Conservation (phyloP, 1,140 invertebrate genomes). For the Scaptomyza pallida region DNA sequence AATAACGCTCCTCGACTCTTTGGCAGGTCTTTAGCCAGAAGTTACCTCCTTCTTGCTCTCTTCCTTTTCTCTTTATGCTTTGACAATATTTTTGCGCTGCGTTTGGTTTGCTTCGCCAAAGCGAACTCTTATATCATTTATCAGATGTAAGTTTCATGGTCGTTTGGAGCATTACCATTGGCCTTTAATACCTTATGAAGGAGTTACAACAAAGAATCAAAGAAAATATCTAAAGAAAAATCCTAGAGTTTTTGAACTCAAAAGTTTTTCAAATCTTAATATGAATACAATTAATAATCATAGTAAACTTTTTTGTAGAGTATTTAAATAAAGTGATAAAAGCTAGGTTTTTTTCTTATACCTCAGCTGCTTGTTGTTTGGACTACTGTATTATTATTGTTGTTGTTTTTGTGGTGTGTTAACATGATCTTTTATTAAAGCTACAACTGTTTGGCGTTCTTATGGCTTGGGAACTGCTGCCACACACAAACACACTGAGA, state of each 20-base stretch:
- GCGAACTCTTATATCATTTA: slow-evolving; percentile 75
- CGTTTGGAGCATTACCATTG: slow-evolving; percentile 61
- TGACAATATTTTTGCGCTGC: slow-evolving; percentile 70
- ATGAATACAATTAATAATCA: too few species aligned
- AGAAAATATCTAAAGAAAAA: neutral
- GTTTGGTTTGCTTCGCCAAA: slow-evolving; percentile 46
- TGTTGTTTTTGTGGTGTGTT: slow-evolving; percentile 52
- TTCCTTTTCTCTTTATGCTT: slow-evolving; percentile 13
- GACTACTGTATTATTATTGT: slow-evolving; percentile 26
- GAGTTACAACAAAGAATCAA: neutral
- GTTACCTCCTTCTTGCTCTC: slow-evolving; percentile 7
- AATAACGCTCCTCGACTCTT: slow-evolving; percentile 33
- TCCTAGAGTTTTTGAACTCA: too few species aligned
- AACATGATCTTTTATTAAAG: slow-evolving; percentile 80
- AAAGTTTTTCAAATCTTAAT: too few species aligned
- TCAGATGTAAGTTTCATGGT: slow-evolving; percentile 76
- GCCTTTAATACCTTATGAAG: slow-evolving; percentile 17
- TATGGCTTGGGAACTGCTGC: slow-evolving; percentile 24
- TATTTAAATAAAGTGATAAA: slow-evolving; percentile 1
- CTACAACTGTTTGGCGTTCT: slow-evolving; percentile 38
- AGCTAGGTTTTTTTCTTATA: too few species aligned
- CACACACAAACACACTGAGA: too few species aligned
- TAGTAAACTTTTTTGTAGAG: neutral
- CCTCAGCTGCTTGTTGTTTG: neutral
- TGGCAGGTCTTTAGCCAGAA: slow-evolving; percentile 48